phyloP scores from a whole-genome alignment of 1,140 invertebrate genomes.

The Brachionus calyciflorus region DNA sequence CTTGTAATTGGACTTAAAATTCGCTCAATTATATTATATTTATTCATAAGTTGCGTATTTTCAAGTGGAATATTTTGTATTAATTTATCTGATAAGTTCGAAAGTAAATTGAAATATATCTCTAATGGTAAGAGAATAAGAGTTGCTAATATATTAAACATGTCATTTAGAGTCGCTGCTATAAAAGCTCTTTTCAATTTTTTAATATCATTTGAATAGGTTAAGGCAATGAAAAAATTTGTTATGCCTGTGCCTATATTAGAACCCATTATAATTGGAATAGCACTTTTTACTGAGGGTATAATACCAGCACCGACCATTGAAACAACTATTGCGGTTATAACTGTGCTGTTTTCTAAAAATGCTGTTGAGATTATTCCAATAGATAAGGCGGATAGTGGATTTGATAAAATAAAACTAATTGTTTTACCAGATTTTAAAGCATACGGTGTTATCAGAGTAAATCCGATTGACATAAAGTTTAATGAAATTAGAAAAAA shows the following conservation, averaged over 20 bases:
- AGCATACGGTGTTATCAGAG: not conserved
- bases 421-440: not conserved
- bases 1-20: constrained; percentile 18
- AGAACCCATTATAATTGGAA: constrained; percentile 64
- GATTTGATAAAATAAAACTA: constrained; percentile 61
- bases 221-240: constrained; percentile 63
- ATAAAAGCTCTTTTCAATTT: constrained; percentile 64
- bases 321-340: constrained; percentile 66
- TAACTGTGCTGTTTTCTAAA: constrained; percentile 67
- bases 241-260: constrained; percentile 35
- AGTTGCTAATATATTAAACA: constrained; percentile 65
- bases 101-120: constrained; percentile 50
- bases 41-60: not conserved
- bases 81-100: not conserved
- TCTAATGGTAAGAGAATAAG: constrained; percentile 62
- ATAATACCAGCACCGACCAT: constrained; percentile 62
- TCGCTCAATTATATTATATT: not conserved
- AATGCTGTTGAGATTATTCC: constrained; percentile 67
- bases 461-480: constrained; percentile 3
- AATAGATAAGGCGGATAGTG: constrained; percentile 65
- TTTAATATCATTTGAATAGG: constrained; percentile 59
- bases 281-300: constrained; percentile 60
- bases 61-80: not conserved
- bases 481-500: constrained; percentile 38
- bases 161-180: constrained; percentile 66